Evolutionary conservation across 1,140 invertebrate genomes (phyloP).

Genomic region (Physella acuta): DNA sequence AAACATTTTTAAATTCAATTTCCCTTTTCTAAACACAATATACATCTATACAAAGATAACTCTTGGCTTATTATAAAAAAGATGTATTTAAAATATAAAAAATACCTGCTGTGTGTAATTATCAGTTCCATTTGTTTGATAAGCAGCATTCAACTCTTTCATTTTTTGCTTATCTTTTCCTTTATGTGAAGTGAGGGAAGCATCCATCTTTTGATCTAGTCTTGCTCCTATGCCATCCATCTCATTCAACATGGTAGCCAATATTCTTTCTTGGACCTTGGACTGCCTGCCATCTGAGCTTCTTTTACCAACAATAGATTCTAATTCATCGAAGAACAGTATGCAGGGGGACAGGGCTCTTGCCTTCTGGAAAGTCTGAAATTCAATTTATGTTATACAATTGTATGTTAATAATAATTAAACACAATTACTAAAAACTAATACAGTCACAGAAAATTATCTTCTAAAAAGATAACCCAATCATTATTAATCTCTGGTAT

Average conservation of each 20-base stretch:
- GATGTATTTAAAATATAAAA: conserved; percentile 5
- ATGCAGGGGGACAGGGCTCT: conserved; percentile 52
- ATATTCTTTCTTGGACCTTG: conserved; percentile 51
- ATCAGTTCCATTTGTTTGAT: too few relatives aligned
- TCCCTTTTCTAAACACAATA: neutral
- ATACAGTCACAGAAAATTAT: neutral
- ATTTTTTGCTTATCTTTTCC: conserved; percentile 4
- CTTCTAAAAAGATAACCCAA: too few relatives aligned
- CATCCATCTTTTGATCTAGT: conserved; percentile 40
- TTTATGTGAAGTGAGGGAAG: neutral
- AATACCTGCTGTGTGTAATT: neutral
- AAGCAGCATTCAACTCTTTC: too few relatives aligned
- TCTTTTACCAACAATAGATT: conserved; percentile 53
- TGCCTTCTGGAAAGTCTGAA: conserved; percentile 54
- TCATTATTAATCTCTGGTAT: too few relatives aligned
- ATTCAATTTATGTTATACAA: neutral
- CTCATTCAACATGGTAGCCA: conserved; percentile 55
- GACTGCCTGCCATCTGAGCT: conserved; percentile 49
- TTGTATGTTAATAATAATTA: neutral
- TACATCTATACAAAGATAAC: neutral
- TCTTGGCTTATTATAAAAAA: neutral
- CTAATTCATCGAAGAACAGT: conserved; percentile 56
- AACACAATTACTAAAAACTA: neutral
- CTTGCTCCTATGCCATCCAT: conserved; percentile 66
- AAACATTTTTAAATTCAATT: conserved; percentile 8